phyloP scores from a whole-genome alignment of 2,888 invertebrate species.

The Eristalis arbustorum region DNA sequence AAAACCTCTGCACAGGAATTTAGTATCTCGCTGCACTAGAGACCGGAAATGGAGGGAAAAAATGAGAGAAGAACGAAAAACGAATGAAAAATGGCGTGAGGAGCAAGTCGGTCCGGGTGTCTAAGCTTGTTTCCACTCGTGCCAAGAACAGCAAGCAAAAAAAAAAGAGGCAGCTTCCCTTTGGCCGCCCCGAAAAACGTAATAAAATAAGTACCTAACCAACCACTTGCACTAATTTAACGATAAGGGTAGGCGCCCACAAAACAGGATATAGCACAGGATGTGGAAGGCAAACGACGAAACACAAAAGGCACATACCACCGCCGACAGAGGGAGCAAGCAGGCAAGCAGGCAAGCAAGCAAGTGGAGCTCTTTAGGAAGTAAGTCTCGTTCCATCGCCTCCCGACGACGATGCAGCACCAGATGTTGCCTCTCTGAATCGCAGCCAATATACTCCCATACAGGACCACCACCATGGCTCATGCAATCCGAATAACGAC shows the following conservation, averaged over 20 bases:
- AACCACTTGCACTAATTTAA: slow-evolving; percentile 71
- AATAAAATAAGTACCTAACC: slow-evolving; percentile 71
- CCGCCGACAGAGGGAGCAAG: background rate
- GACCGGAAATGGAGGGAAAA: background rate
- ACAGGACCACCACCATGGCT: slow-evolving; percentile 16
- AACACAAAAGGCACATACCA: slow-evolving; percentile 32
- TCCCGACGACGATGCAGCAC: slow-evolving; percentile 14
- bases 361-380: background rate
- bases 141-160: background rate
- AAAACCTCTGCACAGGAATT: slow-evolving; percentile 9
- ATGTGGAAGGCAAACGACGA: slow-evolving; percentile 62
- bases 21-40: slow-evolving; percentile 9
- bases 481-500: slow-evolving; percentile 67
- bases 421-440: slow-evolving; percentile 71
- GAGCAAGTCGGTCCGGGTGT: background rate
- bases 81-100: slow-evolving; percentile 18
- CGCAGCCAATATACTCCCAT: slow-evolving; percentile 65
- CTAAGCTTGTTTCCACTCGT: slow-evolving; percentile 31
- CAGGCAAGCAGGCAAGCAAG: background rate
- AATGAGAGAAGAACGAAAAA: background rate
- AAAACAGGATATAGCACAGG: slow-evolving; percentile 67
- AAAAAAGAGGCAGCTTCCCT: background rate
- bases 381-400: background rate
- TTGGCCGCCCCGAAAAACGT: slow-evolving; percentile 26
- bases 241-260: slow-evolving; percentile 71